A percentile compares a stretch with the other conserved stretches of the same genome.
Conservation (phyloP, 2,888 invertebrate species). For the Exephanes ischioxanthus region DNA sequence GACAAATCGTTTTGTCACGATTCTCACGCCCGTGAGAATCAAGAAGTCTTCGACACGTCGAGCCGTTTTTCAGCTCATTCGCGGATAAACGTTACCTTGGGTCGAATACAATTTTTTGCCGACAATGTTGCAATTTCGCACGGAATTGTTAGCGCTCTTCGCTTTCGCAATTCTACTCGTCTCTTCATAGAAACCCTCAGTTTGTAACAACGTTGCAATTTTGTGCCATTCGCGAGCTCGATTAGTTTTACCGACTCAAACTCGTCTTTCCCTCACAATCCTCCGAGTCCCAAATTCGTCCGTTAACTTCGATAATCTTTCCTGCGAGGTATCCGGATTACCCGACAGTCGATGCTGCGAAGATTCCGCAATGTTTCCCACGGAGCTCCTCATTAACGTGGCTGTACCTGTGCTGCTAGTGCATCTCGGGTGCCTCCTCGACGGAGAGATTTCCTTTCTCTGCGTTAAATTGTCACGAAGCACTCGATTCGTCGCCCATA, state of each 20-base stretch:
- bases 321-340: slow-evolving; percentile 13
- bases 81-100: background rate
- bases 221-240: too few relatives aligned
- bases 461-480: slow-evolving; percentile 48
- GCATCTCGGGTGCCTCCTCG: slow-evolving; percentile 40
- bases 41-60: background rate
- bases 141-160: background rate
- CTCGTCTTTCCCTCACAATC: background rate
- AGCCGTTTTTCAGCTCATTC: background rate
- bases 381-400: slow-evolving; percentile 57
- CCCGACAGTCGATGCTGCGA: slow-evolving; percentile 56
- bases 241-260: background rate
- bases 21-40: background rate
- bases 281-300: background rate
- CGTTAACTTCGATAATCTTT: slow-evolving; percentile 11
- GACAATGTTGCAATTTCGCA: background rate
- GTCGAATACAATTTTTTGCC: background rate
- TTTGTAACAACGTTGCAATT: too few relatives aligned
- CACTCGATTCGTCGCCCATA: slow-evolving; percentile 32
- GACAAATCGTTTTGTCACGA: background rate
- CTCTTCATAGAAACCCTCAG: too few relatives aligned
- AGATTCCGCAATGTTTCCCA: slow-evolving; percentile 56
- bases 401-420: slow-evolving; percentile 59
- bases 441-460: slow-evolving; percentile 49
- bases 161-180: background rate